Evolutionary conservation across 2,113 vertebrate genomes (phyloP).

Genomic region (Neogale vison): DNA sequence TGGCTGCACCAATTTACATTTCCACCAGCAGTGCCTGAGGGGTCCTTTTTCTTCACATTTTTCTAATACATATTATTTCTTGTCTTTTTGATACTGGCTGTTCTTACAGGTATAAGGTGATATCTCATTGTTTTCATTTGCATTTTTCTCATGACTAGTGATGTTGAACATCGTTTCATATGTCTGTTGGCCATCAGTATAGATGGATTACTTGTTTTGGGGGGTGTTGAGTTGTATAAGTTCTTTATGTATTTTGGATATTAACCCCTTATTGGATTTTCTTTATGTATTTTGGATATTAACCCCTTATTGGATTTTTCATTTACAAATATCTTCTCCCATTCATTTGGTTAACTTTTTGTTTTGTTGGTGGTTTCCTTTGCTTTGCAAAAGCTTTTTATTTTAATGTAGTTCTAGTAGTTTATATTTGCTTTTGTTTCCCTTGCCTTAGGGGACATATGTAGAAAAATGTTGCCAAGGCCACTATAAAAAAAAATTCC

Average conservation of each 20-base stretch:
- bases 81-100: not conserved
- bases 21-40: not conserved
- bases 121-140: not conserved
- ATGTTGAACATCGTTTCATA: not conserved
- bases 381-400: too few relatives aligned
- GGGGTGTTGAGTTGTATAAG: not conserved
- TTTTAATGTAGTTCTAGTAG: too few relatives aligned
- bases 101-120: not conserved
- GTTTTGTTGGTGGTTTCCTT: not conserved
- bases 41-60: not conserved
- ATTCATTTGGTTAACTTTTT: not conserved
- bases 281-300: too few relatives aligned
- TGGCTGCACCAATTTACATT: not conserved
- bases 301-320: too few relatives aligned
- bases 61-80: not conserved
- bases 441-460: too few relatives aligned
- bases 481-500: not conserved
- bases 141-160: not conserved
- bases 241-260: too few relatives aligned
- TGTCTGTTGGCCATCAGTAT: not conserved
- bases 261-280: not conserved
- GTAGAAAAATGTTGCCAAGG: not conserved
- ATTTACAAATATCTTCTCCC: not conserved
- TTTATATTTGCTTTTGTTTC: too few relatives aligned
- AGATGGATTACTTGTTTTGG: not conserved